phyloP scores from a whole-genome alignment of 2,113 vertebrate genomes.

The Gobiocypris rarus region DNA sequence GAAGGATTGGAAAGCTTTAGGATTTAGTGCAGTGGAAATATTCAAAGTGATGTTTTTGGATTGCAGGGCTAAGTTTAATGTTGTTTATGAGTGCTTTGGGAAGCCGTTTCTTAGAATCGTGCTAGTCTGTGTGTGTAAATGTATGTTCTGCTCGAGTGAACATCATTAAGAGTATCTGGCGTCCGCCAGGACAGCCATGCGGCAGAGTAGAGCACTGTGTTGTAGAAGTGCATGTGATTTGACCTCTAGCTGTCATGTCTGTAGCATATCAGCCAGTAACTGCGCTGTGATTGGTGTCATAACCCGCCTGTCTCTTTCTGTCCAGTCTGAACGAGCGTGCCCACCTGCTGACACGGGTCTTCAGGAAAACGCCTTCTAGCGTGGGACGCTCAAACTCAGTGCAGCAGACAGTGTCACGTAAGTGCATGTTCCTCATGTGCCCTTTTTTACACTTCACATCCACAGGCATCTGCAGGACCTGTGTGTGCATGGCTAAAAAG shows the following conservation, averaged over 20 bases:
- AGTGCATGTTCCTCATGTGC: slow-evolving; percentile 69
- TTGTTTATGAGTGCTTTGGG: slow-evolving; percentile 32
- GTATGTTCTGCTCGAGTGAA: slow-evolving; percentile 44
- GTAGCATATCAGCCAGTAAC: not conserved
- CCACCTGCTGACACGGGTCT: slow-evolving; percentile 94
- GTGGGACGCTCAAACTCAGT: slow-evolving; percentile 90
- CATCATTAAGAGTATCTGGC: slow-evolving; percentile 5
- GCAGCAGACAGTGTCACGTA: slow-evolving; percentile 93
- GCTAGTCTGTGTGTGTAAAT: not conserved
- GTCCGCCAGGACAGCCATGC: not conserved
- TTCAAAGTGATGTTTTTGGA: slow-evolving; percentile 23
- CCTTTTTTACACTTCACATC: not conserved
- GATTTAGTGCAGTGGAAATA: slow-evolving; percentile 21
- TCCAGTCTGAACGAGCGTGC: slow-evolving; percentile 95
- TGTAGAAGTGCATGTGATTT: slow-evolving; percentile 43
- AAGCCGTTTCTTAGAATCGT: not conserved
- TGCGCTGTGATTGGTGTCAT: not conserved
- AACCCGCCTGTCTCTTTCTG: slow-evolving; percentile 51
- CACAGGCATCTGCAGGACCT: not conserved
- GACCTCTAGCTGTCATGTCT: slow-evolving; percentile 38
- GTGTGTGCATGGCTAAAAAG: not conserved
- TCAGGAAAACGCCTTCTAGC: slow-evolving; percentile 93
- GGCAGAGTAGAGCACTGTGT: slow-evolving; percentile 4
- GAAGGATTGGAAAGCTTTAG: not conserved
- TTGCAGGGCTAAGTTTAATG: not conserved